Evolutionary conservation across 2,888 invertebrate species (phyloP), one percentile per base, ranked within the genome.

Genomic region (Sesia bembeciformis): DNA sequence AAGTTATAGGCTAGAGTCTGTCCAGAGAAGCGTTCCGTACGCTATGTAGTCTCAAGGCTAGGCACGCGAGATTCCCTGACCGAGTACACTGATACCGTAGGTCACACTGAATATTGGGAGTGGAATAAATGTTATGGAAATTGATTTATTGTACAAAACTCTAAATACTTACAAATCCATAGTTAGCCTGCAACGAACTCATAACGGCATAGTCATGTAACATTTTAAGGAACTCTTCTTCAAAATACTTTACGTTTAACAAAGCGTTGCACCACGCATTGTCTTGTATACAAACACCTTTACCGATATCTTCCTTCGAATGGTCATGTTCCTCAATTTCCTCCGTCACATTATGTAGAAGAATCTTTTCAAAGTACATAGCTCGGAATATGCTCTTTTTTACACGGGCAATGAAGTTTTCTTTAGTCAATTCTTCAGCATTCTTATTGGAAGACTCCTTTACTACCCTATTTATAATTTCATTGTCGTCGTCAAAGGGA

Each of bases 131-230:
- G n/a, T n/a, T n/a, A n/a, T n/a, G n/a, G n/a, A n/a, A n/a, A n/a
- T n/a, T n/a, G n/a, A n/a, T n/a, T 23, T 23, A 23, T 23, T 23
- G 23, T 23, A 23, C 23, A 23, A 23, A 23, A 23, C 42, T 40
- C 40, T 8, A 46, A 51, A 54, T 62, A 84, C 85, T 84, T 56
- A 86, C 86, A 57, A 76, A 82, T 1, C 71, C 74, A 52, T 84
- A 84, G 5, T 71, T 76, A 6, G 80, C 75, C 54, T 66, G 56
- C 43, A 86, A 60, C 2, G 76, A 60, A n/a, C 59, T 51, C 4
- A 84, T 23, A 0, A 84, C 59, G 2, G 63, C 64, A 39, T 66
- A 71, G 3, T 81, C 73, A 5, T 78, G 60, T 4, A 81, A 23
- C 23, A 23, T 23, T 23, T 23, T 23, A 23, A 63, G 63, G 3